Conservation (phyloP, 2,888 invertebrate species). For the Trichogramma evanescens region DNA sequence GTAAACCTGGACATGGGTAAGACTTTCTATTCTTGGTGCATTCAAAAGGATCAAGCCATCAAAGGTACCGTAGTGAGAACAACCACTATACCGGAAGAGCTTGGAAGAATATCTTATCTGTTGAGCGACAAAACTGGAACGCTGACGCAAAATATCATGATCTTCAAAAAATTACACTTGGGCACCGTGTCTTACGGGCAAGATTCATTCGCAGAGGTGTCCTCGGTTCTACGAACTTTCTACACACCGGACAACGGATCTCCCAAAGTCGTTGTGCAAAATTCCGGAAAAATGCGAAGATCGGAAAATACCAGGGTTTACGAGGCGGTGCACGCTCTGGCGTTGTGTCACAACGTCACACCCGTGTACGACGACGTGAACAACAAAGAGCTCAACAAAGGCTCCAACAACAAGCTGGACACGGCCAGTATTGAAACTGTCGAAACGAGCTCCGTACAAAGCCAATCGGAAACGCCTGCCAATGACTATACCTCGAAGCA, state of each 20-base stretch:
- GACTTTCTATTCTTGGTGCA: conserved; percentile 93
- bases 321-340: conserved; percentile 88
- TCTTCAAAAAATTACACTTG: conserved; percentile 89
- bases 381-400: conserved; percentile 25
- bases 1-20: conserved; percentile 99
- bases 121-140: conserved; percentile 98
- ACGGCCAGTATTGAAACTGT: conserved; percentile 39
- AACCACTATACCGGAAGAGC: conserved; percentile 96
- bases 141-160: conserved; percentile 97
- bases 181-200: conserved; percentile 87
- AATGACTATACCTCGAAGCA: conserved; percentile 46
- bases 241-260: conserved; percentile 31
- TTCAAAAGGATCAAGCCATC: conserved; percentile 88
- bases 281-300: conserved; percentile 54
- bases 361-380: conserved; percentile 74
- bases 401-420: conserved; percentile 32
- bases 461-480: conserved; percentile 55
- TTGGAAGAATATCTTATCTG: conserved; percentile 94
- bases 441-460: conserved; percentile 43
- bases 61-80: conserved; percentile 92
- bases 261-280: conserved; percentile 22
- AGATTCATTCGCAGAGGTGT: conserved; percentile 77
- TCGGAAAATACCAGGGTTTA: conserved; percentile 70
- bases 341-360: conserved; percentile 98
- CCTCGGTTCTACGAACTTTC: conserved; percentile 34